Conservation (phyloP, 1,140 invertebrate genomes). For the Apolygus lucorum region DNA sequence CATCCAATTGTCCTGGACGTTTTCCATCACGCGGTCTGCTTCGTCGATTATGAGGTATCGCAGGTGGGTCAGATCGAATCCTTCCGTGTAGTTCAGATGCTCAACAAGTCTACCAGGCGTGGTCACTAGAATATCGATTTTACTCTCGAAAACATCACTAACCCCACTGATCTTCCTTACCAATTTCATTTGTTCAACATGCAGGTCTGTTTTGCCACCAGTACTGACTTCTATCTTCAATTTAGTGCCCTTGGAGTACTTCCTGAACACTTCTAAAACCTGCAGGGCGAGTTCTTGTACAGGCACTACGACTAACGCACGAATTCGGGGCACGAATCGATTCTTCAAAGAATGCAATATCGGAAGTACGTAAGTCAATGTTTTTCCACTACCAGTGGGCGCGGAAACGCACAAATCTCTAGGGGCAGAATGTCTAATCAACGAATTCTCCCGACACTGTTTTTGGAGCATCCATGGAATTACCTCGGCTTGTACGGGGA, state of each 20-base stretch:
- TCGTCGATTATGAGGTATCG: slow-evolving; percentile 90
- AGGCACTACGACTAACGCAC: slow-evolving; percentile 82
- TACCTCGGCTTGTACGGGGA: slow-evolving; percentile 71
- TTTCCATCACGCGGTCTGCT: slow-evolving; percentile 87
- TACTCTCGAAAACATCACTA: slow-evolving; percentile 38
- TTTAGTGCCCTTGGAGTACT: slow-evolving; percentile 58
- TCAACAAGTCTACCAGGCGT: slow-evolving; percentile 89
- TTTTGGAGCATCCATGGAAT: slow-evolving; percentile 66
- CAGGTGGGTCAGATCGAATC: slow-evolving; percentile 69
- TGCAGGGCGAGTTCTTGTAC: slow-evolving; percentile 85
- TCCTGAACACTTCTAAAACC: slow-evolving; percentile 73
- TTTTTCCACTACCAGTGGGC: slow-evolving; percentile 97
- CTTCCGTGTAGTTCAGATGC: slow-evolving; percentile 77
- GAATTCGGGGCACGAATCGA: slow-evolving; percentile 49
- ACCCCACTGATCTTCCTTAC: slow-evolving; percentile 17
- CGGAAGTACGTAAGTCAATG: slow-evolving; percentile 86
- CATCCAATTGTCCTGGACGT: slow-evolving; percentile 83
- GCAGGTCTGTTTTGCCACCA: slow-evolving; percentile 60
- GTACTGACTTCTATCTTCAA: slow-evolving; percentile 60
- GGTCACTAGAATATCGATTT: slow-evolving; percentile 82
- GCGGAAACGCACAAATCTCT: slow-evolving; percentile 93
- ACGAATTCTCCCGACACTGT: slow-evolving; percentile 41
- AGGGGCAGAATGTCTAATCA: slow-evolving; percentile 47
- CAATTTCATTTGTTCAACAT: slow-evolving; percentile 54
- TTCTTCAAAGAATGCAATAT: slow-evolving; percentile 61